Conservation (phyloP, 2,888 invertebrate genomes). For the Bombylius discolor region DNA sequence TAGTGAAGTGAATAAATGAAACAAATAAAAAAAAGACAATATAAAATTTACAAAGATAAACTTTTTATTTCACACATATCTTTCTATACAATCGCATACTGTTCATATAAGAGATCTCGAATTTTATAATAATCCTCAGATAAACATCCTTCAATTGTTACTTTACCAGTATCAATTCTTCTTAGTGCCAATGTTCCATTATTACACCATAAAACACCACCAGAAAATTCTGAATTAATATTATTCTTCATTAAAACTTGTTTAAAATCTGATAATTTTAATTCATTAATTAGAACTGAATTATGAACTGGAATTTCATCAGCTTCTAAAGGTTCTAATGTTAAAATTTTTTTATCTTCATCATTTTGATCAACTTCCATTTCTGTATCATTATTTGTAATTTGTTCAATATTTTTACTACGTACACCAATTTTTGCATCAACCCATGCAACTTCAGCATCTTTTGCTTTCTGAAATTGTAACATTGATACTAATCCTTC, state of each 20-base stretch:
- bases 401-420: constrained; percentile 45
- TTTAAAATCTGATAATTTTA: constrained; percentile 85
- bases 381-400: constrained; percentile 22
- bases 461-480: constrained; percentile 70
- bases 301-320: constrained; percentile 53
- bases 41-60: too few species aligned
- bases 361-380: constrained; percentile 23
- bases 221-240: constrained; percentile 74
- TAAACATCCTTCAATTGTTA: constrained; percentile 85
- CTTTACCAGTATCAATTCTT: constrained; percentile 79
- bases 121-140: constrained; percentile 93
- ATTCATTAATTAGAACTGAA: constrained; percentile 82
- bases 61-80: too few species aligned
- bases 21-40: too few species aligned
- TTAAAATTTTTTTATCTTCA: constrained; percentile 48
- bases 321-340: constrained; percentile 50
- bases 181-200: constrained; percentile 80
- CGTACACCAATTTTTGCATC: constrained; percentile 60
- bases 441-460: constrained; percentile 94
- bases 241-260: constrained; percentile 61
- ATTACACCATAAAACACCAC: constrained; percentile 88
- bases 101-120: constrained; percentile 81
- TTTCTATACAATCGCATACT: constrained; percentile 83
- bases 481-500: constrained; percentile 82
- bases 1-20: too few species aligned